Evolutionary conservation across 2,888 invertebrate genomes (phyloP), one percentile per base, ranked within the genome.

Genomic region (Helicoverpa assulta): DNA sequence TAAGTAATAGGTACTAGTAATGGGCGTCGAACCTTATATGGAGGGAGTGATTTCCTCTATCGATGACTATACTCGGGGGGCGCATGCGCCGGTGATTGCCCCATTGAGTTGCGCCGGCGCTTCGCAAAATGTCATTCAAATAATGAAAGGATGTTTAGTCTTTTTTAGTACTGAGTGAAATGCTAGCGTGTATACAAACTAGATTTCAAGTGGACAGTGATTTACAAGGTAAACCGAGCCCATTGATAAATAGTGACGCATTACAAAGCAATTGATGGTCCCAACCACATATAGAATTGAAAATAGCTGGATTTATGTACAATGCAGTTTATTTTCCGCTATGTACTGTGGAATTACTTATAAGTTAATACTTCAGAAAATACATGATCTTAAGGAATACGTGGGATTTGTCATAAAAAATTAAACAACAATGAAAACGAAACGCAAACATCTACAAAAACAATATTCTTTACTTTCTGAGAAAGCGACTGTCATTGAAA

Each of bases 11-110:
- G n/a, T n/a, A 62, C 61, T 53, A 70, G 73, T 77, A 77, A 81
- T 78, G 74, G 73, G 56, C 67, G 64, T 65, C 73, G 56, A 58
- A 14, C 80, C 84, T 60, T 83, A 70, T 78, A 85, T 18, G 80
- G 80, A 56, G 7, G 40, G 55, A 64, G 64, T 71, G 56, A 77
- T 81, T 86, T 85, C 77, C 82, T 83, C 60, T 76, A 73, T 76
- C 67, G 76, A 59, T 71, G 67, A 57, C 83, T 80, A 72, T 78
- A 79, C 69, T 70, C 53, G 75, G 67, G 60, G 70, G 65, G 74
- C 78, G 83, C 82, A 73, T 78, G 72, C 79, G 67, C 33, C 53
- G 51, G 57, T 78, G 62, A 78, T 67, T 76, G 58, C 62, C 63
- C 68, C 63, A 70, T 73, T 73, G 59, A 60, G 19, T 51, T 69